Conservation (phyloP, 2,888 invertebrate species). For the Bibio marci region DNA sequence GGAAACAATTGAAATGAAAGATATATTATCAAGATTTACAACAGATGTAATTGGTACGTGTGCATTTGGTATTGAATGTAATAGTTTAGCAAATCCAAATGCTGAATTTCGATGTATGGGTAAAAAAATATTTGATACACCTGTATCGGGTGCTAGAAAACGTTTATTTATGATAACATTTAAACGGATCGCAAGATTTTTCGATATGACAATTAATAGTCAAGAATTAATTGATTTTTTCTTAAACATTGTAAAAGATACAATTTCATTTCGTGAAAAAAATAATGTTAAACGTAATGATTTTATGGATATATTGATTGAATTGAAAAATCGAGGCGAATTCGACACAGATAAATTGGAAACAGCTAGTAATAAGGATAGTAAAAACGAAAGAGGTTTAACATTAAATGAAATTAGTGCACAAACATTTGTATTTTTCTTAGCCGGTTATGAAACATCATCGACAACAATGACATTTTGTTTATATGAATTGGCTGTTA, state of each 20-base stretch:
- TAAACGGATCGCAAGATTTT: slow-evolving; percentile 15
- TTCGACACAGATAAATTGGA: too few species aligned
- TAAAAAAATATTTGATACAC: slow-evolving; percentile 11
- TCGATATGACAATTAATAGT: slow-evolving; percentile 5
- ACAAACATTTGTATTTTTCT: slow-evolving; percentile 38
- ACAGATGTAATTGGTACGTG: slow-evolving; percentile 33
- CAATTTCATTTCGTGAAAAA: slow-evolving; percentile 24
- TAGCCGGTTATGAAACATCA: slow-evolving; percentile 43
- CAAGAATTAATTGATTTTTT: slow-evolving; percentile 20
- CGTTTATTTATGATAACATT: slow-evolving; percentile 16
- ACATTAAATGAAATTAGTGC: slow-evolving; percentile 29
- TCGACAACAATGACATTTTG: slow-evolving; percentile 35
- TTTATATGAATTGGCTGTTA: too few species aligned
- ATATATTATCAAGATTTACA: slow-evolving; percentile 28
- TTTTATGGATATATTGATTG: slow-evolving; percentile 35
- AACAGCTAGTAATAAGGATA: background rate
- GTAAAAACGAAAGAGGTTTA: background rate
- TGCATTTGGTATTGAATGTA: slow-evolving; percentile 32
- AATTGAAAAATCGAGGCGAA: slow-evolving; percentile 12
- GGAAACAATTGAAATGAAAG: slow-evolving; percentile 29
- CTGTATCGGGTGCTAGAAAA: slow-evolving; percentile 13
- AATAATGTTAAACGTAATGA: slow-evolving; percentile 27
- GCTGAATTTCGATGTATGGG: too few species aligned
- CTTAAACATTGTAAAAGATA: slow-evolving; percentile 19
- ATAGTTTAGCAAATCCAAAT: slow-evolving; percentile 25